phyloP scores from a whole-genome alignment of 2,113 vertebrate species.

The Nycticryphes semicollaris region DNA sequence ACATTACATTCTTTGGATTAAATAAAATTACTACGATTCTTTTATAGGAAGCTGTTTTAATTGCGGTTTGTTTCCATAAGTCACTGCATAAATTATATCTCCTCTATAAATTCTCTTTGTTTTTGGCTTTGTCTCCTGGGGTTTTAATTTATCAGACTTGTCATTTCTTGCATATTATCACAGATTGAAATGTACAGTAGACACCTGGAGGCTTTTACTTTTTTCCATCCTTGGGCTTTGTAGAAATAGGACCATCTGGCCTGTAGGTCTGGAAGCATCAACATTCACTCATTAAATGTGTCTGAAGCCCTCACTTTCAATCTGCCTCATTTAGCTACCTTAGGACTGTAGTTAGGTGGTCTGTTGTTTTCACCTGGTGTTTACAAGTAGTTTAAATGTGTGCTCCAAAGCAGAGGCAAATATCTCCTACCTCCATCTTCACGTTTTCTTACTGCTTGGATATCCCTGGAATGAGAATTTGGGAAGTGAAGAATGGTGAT shows the following conservation, averaged over 20 bases:
- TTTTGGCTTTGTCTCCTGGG: constrained; percentile 9
- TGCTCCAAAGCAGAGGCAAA: neutral
- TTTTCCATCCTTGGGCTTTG: constrained; percentile 33
- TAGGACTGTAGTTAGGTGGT: neutral
- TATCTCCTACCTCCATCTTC: neutral
- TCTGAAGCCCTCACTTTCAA: constrained; percentile 43
- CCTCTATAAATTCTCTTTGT: constrained; percentile 19
- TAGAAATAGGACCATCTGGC: constrained; percentile 57
- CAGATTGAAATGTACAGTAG: constrained; percentile 57
- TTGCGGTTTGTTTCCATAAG: constrained; percentile 5
- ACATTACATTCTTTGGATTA: neutral
- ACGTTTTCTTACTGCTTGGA: neutral
- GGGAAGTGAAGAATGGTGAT: neutral
- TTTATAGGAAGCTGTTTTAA: neutral
- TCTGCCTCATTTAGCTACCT: constrained; percentile 44
- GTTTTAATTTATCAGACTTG: constrained; percentile 54
- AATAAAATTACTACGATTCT: neutral
- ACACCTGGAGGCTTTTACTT: constrained; percentile 64
- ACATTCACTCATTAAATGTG: constrained; percentile 59
- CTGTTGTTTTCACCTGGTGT: neutral
- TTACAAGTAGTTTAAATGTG: neutral
- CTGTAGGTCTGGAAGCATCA: constrained; percentile 66
- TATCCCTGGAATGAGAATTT: neutral
- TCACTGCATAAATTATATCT: constrained; percentile 26
- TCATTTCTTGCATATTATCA: constrained; percentile 46